Evolutionary conservation across 2,797 vertebrate genomes (phyloP), one percentile per base, ranked within the genome.

Genomic region (Linurgus olivaceus): DNA sequence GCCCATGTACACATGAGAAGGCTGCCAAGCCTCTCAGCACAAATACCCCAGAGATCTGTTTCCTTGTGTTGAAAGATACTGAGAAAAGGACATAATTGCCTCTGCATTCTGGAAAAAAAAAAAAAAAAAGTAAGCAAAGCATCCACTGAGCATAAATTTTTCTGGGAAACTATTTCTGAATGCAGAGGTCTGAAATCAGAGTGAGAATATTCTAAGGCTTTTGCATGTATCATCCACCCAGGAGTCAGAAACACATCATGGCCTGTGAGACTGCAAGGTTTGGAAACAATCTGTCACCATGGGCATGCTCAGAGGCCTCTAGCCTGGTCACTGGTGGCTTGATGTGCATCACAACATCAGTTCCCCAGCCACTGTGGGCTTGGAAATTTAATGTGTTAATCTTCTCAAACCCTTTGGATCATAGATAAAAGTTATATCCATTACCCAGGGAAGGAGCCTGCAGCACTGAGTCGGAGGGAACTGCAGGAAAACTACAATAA

Each of bases 351-450:
- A 80, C 7, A 78, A 24, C 59, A 79, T 51, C 89, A 83, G 45
- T 40, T 91, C 54, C 44, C 94, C 61, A 91, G 11, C 42, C 38
- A 54, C 37, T 31, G 47, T 31, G 54, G 71, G 74, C 65, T 26
- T 86, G 33, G 83, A 94, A 92, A 82, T 91, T 70, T 79, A 77
- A 80, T 88, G 68, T 54, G 52, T 28, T 89, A 91, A 93, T 91
- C 59, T 86, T 87, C 81, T 79, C 31, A 89, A 87, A 45, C 37
- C 52, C 66, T 86, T 75, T 75, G 62, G 31, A 31, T 47, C 1
- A 2, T 7, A 78, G 75, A 38, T 90, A 51, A 83, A 88, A 82
- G 88, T 86, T 54, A 51, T 58, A 74, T 58, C 45, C 14, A 16
- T 88, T 88, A 72, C 21, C 47, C 38, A 54, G 42, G 57, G 65